Evolutionary conservation across 2,797 vertebrate genomes (phyloP), one percentile per base, ranked within the genome.

Genomic region (Sphenodon punctatus): DNA sequence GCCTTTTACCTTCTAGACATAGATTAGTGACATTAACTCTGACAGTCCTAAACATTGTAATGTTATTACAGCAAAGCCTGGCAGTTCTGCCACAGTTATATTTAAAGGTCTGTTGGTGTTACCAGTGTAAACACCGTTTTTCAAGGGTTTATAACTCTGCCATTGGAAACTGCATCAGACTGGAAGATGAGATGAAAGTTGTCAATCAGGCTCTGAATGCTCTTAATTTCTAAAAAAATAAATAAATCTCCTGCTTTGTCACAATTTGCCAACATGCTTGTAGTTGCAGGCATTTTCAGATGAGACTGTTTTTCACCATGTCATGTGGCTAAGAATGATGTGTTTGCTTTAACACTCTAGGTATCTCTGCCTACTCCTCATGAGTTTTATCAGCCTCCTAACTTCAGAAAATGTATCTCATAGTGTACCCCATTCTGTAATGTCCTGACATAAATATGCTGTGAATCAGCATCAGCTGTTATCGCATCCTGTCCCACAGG

Each of bases 141-240:
- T 27, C 32, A 5, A 70, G 69, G 19, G 46, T 16, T 42, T 64
- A 10, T 23, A n/a, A 65, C 23, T 51, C 36, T 55, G 67, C 63
- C 58, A 1, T 39, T 70, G 46, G 68, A 85, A 89, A 89, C 30
- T 61, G 63, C 53, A 25, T n/a, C 38, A 64, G n/a, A 58, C 48
- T 67, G 78, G 83, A 75, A 56, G 39, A 74, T 72, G 49, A 82
- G 55, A 78, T 4, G 41, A 4, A 68, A 49, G 36, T 46, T 72
- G 66, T 36, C 51, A 27, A 43, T 70, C 42, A 61, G 64, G 5
- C 22, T 5, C 8, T 41, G 25, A 4, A 9, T 42, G 71, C 81
- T 63, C 23, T 10, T 63, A 42, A 41, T 38, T n/a, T n/a, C 65
- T 70, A 53, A 39, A 85, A 87, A 80, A 34, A 45, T 73, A 89